A percentile compares a stretch with the other conserved stretches of the same genome.
Evolutionary conservation across 2,113 vertebrate species (phyloP).

Genomic region (Brevimyrus niger): DNA sequence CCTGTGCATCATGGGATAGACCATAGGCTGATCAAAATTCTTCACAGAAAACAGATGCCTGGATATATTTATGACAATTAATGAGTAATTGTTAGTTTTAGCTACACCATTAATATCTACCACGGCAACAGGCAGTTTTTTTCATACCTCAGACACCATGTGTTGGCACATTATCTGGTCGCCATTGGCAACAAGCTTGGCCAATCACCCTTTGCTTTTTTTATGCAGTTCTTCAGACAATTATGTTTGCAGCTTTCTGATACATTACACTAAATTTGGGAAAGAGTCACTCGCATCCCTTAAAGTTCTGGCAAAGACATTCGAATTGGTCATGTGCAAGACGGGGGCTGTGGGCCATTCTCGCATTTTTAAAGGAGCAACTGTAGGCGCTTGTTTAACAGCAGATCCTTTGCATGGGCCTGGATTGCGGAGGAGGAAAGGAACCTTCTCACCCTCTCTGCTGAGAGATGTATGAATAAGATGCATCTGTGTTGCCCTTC

Average conservation of each 20-base stretch:
- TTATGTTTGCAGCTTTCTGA: neutral
- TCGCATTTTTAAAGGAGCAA: neutral
- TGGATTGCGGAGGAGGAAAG: neutral
- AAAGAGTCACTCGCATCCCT: neutral
- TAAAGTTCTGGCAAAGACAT: neutral
- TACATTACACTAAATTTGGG: neutral
- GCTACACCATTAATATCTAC: neutral
- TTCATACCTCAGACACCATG: neutral
- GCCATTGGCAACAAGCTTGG: neutral
- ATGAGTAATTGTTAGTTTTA: neutral
- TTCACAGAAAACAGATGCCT: neutral
- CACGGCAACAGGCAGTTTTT: neutral
- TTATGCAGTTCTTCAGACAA: neutral
- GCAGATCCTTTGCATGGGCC: neutral
- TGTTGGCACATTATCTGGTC: neutral
- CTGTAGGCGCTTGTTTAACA: neutral
- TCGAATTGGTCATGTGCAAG: neutral
- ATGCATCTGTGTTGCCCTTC: neutral
- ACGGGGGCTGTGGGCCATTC: neutral
- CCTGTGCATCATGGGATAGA: neutral
- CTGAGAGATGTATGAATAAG: neutral
- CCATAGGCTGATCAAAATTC: neutral
- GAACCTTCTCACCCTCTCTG: neutral
- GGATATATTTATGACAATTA: neutral
- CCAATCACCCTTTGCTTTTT: neutral